Conservation (phyloP, 2,888 invertebrate genomes). For the Rhamnusium bicolor region DNA sequence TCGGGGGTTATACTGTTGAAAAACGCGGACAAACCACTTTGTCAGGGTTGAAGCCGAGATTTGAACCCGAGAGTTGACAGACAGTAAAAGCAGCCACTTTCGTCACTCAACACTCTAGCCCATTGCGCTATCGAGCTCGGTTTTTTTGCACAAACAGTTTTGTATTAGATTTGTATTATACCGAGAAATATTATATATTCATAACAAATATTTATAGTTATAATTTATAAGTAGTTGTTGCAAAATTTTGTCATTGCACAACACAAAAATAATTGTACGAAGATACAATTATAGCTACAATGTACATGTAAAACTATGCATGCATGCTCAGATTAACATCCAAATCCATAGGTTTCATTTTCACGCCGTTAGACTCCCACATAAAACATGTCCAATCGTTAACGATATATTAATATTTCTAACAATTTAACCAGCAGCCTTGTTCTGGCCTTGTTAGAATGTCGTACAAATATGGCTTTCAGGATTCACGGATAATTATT, state of each 20-base stretch:
- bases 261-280: too few species aligned
- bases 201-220: neutral
- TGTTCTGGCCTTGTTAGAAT: slow-evolving; percentile 16
- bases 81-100: too few species aligned
- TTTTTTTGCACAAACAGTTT: too few species aligned
- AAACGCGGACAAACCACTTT: too few species aligned
- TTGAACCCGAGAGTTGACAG: too few species aligned
- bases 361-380: slow-evolving; percentile 18
- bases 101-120: too few species aligned
- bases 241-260: neutral
- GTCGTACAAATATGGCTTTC: neutral
- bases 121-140: too few species aligned
- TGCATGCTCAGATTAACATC: neutral
- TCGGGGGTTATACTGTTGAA: too few species aligned
- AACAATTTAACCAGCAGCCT: slow-evolving; percentile 17
- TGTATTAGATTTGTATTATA: too few species aligned
- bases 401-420: slow-evolving; percentile 10
- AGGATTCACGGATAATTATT: neutral
- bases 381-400: slow-evolving; percentile 5
- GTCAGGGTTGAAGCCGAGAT: too few species aligned
- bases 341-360: slow-evolving; percentile 2
- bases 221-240: neutral
- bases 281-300: neutral
- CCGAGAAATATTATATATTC: neutral
- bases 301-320: neutral